A percentile compares a stretch with the other conserved stretches of the same genome.
These are phyloP conservation scores for Geophilus truncorum DNA, from an alignment of 2,888 invertebrate species.

Conservation along the genomic window DNA sequence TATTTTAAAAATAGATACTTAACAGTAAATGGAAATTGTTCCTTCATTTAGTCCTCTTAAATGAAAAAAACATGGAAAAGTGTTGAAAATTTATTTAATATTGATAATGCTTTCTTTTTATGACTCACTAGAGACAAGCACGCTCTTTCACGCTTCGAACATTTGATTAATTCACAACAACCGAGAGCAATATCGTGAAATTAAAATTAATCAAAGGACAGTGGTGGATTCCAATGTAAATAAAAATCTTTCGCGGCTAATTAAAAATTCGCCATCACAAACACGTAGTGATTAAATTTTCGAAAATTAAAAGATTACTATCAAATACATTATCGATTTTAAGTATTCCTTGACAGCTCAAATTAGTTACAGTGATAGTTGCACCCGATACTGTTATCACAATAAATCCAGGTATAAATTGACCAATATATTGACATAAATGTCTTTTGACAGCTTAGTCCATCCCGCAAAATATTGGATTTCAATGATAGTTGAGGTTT, in stretches of 20 bases:
- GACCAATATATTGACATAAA: not conserved
- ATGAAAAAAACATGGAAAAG: not conserved
- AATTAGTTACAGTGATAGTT: not conserved
- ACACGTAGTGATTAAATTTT: not conserved
- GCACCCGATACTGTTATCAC: not conserved
- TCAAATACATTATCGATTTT: not conserved
- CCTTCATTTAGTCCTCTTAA: too few relatives aligned
- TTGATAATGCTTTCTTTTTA: not conserved
- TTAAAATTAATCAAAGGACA: not conserved
- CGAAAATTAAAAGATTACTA: not conserved
- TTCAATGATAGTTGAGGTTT: not conserved
- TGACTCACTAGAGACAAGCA: not conserved
- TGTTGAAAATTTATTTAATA: not conserved
- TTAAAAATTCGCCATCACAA: not conserved
- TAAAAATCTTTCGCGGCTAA: not conserved
- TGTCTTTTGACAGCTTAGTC: not conserved
- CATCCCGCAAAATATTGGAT: not conserved
- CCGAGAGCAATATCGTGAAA: not conserved
- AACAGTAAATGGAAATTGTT: not conserved
- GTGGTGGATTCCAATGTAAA: not conserved
- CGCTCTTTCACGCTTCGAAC: not conserved
- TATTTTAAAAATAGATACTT: not conserved
- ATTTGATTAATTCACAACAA: not conserved
- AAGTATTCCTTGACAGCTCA: not conserved
- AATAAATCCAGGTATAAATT: not conserved